Evolutionary conservation across 1,140 invertebrate genomes (phyloP), one percentile per base, ranked within the genome.

Genomic region (Ceratitis capitata): DNA sequence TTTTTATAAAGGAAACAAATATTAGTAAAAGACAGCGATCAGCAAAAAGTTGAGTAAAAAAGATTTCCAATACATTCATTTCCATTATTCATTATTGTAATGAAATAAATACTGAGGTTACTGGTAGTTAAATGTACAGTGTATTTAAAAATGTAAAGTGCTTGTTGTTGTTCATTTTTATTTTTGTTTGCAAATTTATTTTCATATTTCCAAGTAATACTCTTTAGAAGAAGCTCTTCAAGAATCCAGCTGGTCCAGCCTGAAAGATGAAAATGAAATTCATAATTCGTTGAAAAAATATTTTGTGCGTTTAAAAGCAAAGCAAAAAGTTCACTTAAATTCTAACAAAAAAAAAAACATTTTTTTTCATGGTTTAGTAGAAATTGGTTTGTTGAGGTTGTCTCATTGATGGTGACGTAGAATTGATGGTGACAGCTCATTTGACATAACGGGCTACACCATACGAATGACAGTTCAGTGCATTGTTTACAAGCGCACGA

Each of bases 181-280:
- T 45, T 69, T 83, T 58, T n/a, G n/a, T 83, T 83, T 51, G 26
- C 56, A 51, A 58, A 16, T 45, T 69, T 85, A 42, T 85, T 78
- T 56, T 56, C 51, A 56, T 6, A n/a, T 78, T 78, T 45, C 45
- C n/a, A 42, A 45, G 35, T 82, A 85, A 82, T 85, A 32, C 47
- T 29, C 61, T 45, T 96, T 96, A 97, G 94, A 97, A 96, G 94
- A 97, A 96, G 94, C 96, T 96, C 94, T 97, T 97, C 93, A 97
- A 94, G 94, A 97, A 97, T 93, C 96, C 96, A 92, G 96, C 95
- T 92, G 96, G 95, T 93, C 95, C 95, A 93, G 96, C 95, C 95
- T 96, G 89, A n/a, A 88, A 84, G 10, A 10, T 53, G 35, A 47
- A n/a, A 85, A 56, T 85, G 61, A 84, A 42, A 84, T 69, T 3